Conservation (phyloP, 2,888 invertebrate species). For the Cistogaster globosa region DNA sequence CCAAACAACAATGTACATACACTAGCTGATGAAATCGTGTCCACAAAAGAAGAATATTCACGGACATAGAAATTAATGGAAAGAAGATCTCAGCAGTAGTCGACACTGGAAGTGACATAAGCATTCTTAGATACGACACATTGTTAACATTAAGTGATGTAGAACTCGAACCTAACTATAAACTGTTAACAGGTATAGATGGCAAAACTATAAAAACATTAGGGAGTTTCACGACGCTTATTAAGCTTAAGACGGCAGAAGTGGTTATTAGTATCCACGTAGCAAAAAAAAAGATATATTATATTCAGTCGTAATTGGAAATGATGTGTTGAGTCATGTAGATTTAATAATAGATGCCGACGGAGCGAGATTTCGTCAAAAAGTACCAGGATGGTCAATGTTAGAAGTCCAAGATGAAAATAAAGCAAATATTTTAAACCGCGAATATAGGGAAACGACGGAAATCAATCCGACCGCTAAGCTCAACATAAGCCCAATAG, state of each 20-base stretch:
- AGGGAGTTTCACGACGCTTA: background rate
- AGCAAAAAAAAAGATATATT: background rate
- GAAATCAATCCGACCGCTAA: background rate
- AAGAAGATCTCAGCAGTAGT: too few species aligned
- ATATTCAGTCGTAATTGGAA: background rate
- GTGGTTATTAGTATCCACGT: background rate
- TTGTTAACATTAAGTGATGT: background rate
- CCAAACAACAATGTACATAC: too few species aligned
- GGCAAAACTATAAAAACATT: conserved; percentile 5
- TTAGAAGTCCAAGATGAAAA: background rate
- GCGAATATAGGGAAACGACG: background rate
- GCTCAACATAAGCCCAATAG: too few species aligned
- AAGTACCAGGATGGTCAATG: too few species aligned
- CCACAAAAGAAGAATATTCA: too few species aligned
- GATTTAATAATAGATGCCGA: too few species aligned
- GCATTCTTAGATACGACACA: too few species aligned
- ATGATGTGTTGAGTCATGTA: too few species aligned
- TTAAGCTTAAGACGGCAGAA: background rate
- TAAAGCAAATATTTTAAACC: background rate
- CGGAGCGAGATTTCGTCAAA: too few species aligned
- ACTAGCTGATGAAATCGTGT: too few species aligned
- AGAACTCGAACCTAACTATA: background rate
- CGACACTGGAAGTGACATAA: too few species aligned
- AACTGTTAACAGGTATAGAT: background rate
- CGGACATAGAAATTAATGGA: too few species aligned